Evolutionary conservation across 2,888 invertebrate species (phyloP).

Genomic region (Hydrotaea diabolus): DNA sequence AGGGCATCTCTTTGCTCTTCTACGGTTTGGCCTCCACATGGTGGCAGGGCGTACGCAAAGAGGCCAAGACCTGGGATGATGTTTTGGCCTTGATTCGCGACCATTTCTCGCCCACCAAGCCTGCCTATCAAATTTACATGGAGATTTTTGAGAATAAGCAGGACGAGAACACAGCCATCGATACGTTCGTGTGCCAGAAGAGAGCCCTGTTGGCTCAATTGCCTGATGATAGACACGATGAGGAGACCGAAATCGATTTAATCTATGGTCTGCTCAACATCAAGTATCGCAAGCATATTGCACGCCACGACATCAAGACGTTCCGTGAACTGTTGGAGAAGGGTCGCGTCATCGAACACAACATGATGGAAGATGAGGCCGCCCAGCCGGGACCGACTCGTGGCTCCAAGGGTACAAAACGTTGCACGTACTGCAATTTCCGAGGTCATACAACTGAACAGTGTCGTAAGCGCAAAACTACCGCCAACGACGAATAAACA

Average conservation of each 20-base stretch:
- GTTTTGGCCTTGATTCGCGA: conserved; percentile 75
- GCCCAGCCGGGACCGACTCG: conserved; percentile 66
- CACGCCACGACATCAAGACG: conserved; percentile 75
- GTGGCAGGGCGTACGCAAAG: conserved; percentile 78
- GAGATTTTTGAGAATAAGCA: conserved; percentile 76
- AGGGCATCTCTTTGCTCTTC: conserved; percentile 75
- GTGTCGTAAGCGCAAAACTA: conserved; percentile 75
- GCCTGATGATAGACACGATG: conserved; percentile 77
- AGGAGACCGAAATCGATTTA: conserved; percentile 77
- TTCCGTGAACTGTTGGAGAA: conserved; percentile 76
- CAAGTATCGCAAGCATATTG: conserved; percentile 75
- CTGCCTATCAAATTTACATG: conserved; percentile 77
- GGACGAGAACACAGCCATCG: conserved; percentile 68
- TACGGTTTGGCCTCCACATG: conserved; percentile 73
- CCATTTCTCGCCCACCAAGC: conserved; percentile 78
- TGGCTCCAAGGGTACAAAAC: conserved; percentile 68
- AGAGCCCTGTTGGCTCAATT: conserved; percentile 76
- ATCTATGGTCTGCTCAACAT: conserved; percentile 74
- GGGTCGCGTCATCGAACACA: conserved; percentile 75
- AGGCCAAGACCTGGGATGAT: conserved; percentile 75
- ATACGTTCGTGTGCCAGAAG: conserved; percentile 76
- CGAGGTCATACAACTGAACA: conserved; percentile 75
- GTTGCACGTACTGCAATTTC: conserved; percentile 77
- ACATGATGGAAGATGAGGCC: conserved; percentile 62
- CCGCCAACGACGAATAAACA: conserved; percentile 33